A percentile compares a stretch with the other conserved stretches of the same genome.
Evolutionary conservation across 2,113 vertebrate species (phyloP).

Genomic region (Micronycteris hirsuta): DNA sequence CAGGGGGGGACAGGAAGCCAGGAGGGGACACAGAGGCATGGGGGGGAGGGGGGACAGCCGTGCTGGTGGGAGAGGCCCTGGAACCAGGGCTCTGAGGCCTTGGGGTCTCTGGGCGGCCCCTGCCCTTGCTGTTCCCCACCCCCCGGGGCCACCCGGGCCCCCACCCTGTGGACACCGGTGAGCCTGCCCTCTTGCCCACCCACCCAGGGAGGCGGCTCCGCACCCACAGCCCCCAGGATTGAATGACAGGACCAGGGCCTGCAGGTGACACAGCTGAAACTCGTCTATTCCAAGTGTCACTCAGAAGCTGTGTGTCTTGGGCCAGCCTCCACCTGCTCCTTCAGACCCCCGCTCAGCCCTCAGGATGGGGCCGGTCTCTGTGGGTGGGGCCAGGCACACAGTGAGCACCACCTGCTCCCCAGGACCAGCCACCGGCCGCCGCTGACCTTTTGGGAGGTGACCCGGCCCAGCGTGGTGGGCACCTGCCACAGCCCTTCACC

Average conservation of each 20-base stretch:
- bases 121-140: accelerated
- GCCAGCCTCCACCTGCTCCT: too few species aligned
- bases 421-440: background rate
- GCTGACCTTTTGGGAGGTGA: background rate
- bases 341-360: background rate
- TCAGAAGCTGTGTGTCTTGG: background rate
- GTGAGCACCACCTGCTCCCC: background rate
- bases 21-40: background rate
- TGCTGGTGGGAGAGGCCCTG: background rate
- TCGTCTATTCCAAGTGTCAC: background rate
- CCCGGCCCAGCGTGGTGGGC: background rate
- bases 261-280: background rate
- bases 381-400: background rate
- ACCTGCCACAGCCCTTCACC: background rate
- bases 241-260: accelerated
- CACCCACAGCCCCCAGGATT: background rate
- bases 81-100: background rate
- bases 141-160: background rate
- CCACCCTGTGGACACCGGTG: accelerated
- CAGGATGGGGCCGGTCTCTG: too few species aligned
- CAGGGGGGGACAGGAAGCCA: background rate
- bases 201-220: background rate
- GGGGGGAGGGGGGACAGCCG: accelerated
- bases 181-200: too few species aligned
- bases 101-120: background rate